phyloP scores from a whole-genome alignment of 2,888 invertebrate species.

The Apomyelois bistriatella region DNA sequence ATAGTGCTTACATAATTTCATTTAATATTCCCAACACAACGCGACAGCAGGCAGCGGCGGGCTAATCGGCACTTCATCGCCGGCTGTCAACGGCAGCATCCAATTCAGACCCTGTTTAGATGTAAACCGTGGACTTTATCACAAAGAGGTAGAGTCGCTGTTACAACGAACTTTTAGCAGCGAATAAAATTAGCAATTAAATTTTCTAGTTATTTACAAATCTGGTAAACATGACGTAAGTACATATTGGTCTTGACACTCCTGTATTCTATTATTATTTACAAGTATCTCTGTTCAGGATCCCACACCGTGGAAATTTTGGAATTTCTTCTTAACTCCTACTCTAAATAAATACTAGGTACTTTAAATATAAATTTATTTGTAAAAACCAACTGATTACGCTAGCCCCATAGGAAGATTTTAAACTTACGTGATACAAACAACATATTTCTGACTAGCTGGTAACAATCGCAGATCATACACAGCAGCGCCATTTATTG shows the following conservation, averaged over 20 bases:
- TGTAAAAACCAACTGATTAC: no score
- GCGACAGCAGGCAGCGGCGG: constrained; percentile 53
- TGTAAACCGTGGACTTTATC: constrained; percentile 13
- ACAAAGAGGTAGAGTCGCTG: background rate
- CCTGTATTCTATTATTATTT: no score
- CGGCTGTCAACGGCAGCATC: constrained; percentile 52
- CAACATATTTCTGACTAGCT: no score
- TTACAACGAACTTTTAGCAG: background rate
- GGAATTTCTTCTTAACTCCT: no score
- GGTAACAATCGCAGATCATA: no score
- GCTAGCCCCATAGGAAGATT: no score
- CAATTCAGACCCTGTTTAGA: constrained; percentile 36
- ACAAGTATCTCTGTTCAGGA: no score
- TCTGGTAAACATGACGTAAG: background rate
- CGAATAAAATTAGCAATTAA: constrained; percentile 6
- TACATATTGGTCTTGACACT: constrained; percentile 3
- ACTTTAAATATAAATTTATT: no score
- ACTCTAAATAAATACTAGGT: no score
- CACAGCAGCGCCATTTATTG: no score
- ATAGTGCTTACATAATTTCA: constrained; percentile 8
- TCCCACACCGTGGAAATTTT: no score
- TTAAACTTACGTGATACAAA: no score
- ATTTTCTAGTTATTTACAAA: constrained; percentile 5
- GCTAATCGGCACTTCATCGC: constrained; percentile 68
- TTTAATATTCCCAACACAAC: constrained; percentile 24